Evolutionary conservation across 1,140 invertebrate species (phyloP).

Genomic region (Melitaea cinxia): DNA sequence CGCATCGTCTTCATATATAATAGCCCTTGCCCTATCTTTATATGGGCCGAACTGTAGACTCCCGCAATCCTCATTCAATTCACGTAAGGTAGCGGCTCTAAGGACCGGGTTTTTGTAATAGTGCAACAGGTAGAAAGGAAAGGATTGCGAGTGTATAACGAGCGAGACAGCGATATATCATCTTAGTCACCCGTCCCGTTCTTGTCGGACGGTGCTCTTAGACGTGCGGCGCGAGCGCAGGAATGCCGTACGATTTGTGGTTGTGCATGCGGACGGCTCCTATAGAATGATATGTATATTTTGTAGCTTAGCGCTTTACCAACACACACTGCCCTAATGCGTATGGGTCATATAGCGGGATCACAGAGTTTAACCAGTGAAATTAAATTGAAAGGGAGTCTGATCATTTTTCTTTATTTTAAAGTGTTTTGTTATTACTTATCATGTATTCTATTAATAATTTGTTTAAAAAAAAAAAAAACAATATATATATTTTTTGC

Average conservation of each 20-base stretch:
- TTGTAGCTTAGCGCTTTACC: constrained; percentile 61
- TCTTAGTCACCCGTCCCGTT: constrained; percentile 58
- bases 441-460: constrained; percentile 1
- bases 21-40: constrained; percentile 76
- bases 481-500: neutral
- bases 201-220: constrained; percentile 34
- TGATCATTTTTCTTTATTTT: constrained; percentile 74
- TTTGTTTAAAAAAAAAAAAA: neutral
- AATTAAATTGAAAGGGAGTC: constrained; percentile 81
- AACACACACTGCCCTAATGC: constrained; percentile 80
- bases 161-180: constrained; percentile 60
- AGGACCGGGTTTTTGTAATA: constrained; percentile 80
- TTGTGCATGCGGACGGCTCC: constrained; percentile 61
- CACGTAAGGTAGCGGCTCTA: constrained; percentile 80
- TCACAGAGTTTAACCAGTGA: constrained; percentile 78
- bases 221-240: constrained; percentile 56
- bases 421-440: constrained; percentile 42
- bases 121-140: constrained; percentile 81
- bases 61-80: constrained; percentile 77
- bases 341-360: constrained; percentile 80
- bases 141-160: constrained; percentile 69
- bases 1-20: constrained; percentile 59
- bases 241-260: constrained; percentile 80
- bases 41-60: constrained; percentile 77
- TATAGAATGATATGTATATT: constrained; percentile 53